Base-by-base conservation (phyloP, 2,113 vertebrate genomes). In the Danionella cerebrum region DNA sequence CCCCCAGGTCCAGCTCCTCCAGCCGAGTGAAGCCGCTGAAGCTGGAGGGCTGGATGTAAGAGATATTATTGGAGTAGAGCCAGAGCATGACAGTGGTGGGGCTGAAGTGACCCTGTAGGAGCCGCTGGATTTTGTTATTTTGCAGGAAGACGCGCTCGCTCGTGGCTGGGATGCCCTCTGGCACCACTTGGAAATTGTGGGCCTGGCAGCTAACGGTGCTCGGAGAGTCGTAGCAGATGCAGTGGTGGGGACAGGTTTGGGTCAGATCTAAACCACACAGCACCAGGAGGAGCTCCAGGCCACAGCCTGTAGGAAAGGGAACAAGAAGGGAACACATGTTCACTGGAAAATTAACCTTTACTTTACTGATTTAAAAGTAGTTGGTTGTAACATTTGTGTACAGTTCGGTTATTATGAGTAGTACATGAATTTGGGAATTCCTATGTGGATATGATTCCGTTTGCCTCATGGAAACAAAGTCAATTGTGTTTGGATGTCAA, bases 121-220 rank as follows among this genome's bases (percentile, higher is more conserved):
- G 89, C 75, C 91, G 75, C 67, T 89, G 89, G 81, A 98, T 98
- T 82, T 88, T 92, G 88, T 98, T 98, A 85, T 98, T 98, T 72
- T 98, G 94, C 24, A 98, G 88, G 80, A 98, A 97, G 80, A 98
- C 89, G 21, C 96, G 90, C 85, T 97, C 94, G 7, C 95, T 96
- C 78, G 94, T 90, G 50, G 90, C 89, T 0, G 96, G 96, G 81
- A 98, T 98, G 68, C 90, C 95, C 83, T 94, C 92, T 0, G 96
- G 96, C 80, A 98, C 91, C 70, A 86, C 82, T 3, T 86, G 87
- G 27, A 98, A 94, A 82, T 96, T 93, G 87, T 97, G 94, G 0
- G 94, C 94, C 87, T 98, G 96, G 85, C 96, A 98, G 86, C 94
- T 98, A 77, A 97, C 94, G 0, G 96, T 98, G 92, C 94, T 97